Percentiles rank a stretch among this genome's conserved stretches.
Evolutionary conservation across 2,888 invertebrate species (phyloP).

Genomic region (Pyrrhosoma nymphula): DNA sequence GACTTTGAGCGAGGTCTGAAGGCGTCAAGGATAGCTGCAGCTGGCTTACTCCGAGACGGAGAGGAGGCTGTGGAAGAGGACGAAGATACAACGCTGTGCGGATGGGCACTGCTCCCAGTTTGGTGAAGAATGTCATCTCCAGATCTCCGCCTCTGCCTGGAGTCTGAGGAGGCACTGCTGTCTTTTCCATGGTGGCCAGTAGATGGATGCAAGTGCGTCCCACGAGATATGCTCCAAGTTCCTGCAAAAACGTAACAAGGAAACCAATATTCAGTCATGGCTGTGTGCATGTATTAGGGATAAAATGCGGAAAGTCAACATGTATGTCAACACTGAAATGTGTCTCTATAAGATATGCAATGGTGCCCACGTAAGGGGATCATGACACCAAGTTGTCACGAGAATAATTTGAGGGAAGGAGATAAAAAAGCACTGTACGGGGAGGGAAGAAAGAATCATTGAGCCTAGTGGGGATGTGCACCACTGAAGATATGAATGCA

Average conservation of each 20-base stretch:
- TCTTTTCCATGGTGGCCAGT: constrained; percentile 67
- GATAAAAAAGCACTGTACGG: too few relatives aligned
- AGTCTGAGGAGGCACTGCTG: constrained; percentile 70
- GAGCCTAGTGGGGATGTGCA: too few relatives aligned
- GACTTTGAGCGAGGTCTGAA: constrained; percentile 89
- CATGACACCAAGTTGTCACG: too few relatives aligned
- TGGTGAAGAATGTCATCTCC: constrained; percentile 75
- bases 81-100: constrained; percentile 71
- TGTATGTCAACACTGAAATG: too few relatives aligned
- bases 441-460: too few relatives aligned
- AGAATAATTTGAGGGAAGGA: too few relatives aligned
- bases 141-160: constrained; percentile 76
- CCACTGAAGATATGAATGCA: too few relatives aligned
- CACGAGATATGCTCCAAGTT: constrained; percentile 72
- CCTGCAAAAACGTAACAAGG: constrained; percentile 69
- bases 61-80: constrained; percentile 81
- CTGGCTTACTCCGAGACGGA: constrained; percentile 85
- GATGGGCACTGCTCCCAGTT: constrained; percentile 62
- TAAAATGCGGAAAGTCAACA: too few relatives aligned
- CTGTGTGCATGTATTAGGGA: too few relatives aligned
- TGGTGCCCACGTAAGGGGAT: too few relatives aligned
- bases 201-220: constrained; percentile 69
- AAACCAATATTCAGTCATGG: too few relatives aligned
- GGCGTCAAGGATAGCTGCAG: constrained; percentile 85
- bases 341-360: too few relatives aligned